Conservation (phyloP, 2,797 vertebrate genomes). For the Bufotes viridis region DNA sequence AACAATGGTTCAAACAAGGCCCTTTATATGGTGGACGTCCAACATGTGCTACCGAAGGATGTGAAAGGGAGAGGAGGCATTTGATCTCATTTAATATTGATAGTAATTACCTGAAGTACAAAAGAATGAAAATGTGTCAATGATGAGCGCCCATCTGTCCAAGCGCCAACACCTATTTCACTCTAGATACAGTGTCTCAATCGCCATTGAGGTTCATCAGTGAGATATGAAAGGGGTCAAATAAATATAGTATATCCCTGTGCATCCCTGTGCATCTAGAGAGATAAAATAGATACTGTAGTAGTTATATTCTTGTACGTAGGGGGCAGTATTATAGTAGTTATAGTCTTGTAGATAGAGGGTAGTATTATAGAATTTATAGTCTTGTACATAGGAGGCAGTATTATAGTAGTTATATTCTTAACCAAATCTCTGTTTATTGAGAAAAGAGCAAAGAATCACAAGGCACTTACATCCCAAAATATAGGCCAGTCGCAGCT, state of each 20-base stretch:
- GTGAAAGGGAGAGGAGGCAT: constrained; percentile 59
- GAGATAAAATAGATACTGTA: too few species aligned
- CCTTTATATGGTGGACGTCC: constrained; percentile 2
- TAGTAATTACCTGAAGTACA: constrained; percentile 65
- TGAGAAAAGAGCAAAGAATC: too few species aligned
- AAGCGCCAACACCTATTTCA: neutral
- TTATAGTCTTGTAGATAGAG: neutral
- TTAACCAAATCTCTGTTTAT: too few species aligned
- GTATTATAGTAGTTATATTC: neutral
- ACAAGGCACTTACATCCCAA: too few species aligned
- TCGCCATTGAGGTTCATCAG: neutral
- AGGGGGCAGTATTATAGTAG: neutral
- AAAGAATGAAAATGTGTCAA: constrained; percentile 59
- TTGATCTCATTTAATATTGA: constrained; percentile 63
- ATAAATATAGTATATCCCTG: too few species aligned
- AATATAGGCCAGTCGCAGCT: too few species aligned
- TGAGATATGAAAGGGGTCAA: neutral
- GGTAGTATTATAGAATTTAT: neutral
- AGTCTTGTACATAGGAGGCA: neutral
- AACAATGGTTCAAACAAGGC: constrained; percentile 14
- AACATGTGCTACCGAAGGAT: constrained; percentile 19
- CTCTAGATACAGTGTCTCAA: neutral
- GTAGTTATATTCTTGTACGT: too few species aligned
- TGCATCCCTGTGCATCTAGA: too few species aligned
- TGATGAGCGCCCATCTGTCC: constrained; percentile 60